Base-by-base conservation (phyloP, 1,140 invertebrate species). In the Sipha flava region DNA sequence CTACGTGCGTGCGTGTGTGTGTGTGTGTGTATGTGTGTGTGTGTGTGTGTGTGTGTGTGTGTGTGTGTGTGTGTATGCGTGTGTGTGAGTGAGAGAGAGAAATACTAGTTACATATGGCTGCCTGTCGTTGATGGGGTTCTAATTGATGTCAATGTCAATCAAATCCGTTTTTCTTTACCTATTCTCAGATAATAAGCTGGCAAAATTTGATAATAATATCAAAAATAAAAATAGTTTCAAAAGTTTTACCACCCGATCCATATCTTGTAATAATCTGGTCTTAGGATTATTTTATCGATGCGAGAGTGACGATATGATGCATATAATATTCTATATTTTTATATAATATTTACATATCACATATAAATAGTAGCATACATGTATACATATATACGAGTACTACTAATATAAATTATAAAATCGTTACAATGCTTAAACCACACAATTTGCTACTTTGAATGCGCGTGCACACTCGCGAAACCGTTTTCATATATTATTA, bases 121-220 rank as follows among this genome's bases (percentile, higher is more conserved):
- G 64, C 16, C 14, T 23, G 23, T 29, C 40, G 40, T 40, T 40
- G 37, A 14, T n/a, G n/a, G 62, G 34, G 29, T 66, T 66, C 62
- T 29, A 29, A 70, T 47, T 18, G 66, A 40, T 70, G 66, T 70
- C 66, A 70, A 70, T 70, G 66, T 70, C 66, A 47, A 70, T 45
- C 66, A 26, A 70, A 70, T 45, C 66, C 66, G 66, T 70, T 47
- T 70, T 47, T 47, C 23, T 45, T 47, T 45, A 26, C n/a, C 9
- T 49, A n/a, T 2, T 2, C n/a, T n/a, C n/a, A 6, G 9, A 40
- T 40, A 6, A 4, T 40, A 10, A 40, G 37, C 37, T 4, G 10
- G 37, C 37, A 40, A 4, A 10, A n/a, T n/a, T n/a, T n/a, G n/a
- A n/a, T n/a, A n/a, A n/a, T n/a, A n/a, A n/a, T n/a, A n/a, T n/a